These are phyloP conservation scores for Glandiceps talaboti DNA, from an alignment of 53 echinoderm and acorn worm genomes.

Conservation along the genomic window DNA sequence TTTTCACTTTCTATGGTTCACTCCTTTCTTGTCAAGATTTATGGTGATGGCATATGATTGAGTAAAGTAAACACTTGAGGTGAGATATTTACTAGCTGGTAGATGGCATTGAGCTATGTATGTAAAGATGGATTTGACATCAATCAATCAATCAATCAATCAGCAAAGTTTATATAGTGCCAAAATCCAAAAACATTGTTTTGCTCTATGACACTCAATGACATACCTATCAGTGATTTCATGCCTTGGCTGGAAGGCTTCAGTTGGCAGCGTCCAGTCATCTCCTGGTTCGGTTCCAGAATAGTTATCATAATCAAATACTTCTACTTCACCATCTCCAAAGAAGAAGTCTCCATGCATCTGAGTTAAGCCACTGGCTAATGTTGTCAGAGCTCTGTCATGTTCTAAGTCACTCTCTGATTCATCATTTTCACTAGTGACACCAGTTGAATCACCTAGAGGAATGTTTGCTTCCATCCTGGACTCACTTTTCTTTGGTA, in stretches of 20 bases:
- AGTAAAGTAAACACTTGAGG: too few relatives aligned
- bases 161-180: too few relatives aligned
- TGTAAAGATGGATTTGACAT: too few relatives aligned
- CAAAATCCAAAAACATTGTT: too few relatives aligned
- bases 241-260: constrained; percentile 73
- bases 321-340: constrained; percentile 42
- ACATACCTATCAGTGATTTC: constrained; percentile 76
- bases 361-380: neutral
- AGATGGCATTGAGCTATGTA: too few relatives aligned
- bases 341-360: constrained; percentile 41
- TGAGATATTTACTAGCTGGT: too few relatives aligned
- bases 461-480: neutral
- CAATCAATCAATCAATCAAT: too few relatives aligned
- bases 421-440: neutral
- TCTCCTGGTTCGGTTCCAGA: constrained; percentile 10
- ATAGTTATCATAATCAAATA: constrained; percentile 11
- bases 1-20: too few relatives aligned
- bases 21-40: too few relatives aligned
- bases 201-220: neutral
- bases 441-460: neutral
- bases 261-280: constrained; percentile 47
- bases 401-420: neutral
- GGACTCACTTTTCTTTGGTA: neutral
- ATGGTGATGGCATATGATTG: too few relatives aligned
- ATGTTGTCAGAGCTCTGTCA: neutral